Evolutionary conservation across 2,797 vertebrate species (phyloP).

Genomic region (Spea hammondii): DNA sequence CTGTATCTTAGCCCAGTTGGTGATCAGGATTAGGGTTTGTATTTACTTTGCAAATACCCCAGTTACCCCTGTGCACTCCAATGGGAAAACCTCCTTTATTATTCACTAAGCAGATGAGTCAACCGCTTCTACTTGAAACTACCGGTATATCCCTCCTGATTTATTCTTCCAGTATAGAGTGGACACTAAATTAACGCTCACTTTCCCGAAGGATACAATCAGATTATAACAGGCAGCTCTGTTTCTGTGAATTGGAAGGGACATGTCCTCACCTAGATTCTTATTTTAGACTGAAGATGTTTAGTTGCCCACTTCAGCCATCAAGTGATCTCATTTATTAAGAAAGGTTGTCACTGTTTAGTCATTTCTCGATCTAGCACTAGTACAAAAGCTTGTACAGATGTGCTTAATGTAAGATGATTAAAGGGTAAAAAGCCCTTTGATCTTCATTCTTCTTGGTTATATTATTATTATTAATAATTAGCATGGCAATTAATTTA

Average conservation of each 20-base stretch:
- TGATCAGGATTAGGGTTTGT: neutral
- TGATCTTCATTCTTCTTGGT: no score
- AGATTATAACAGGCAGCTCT: slow-evolving; percentile 11
- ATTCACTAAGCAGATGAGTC: slow-evolving; percentile 27
- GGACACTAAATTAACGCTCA: slow-evolving; percentile 48
- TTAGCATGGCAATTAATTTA: no score
- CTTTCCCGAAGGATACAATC: slow-evolving; percentile 35
- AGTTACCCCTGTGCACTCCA: neutral
- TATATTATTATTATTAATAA: no score
- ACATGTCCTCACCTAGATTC: neutral
- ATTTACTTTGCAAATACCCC: no score
- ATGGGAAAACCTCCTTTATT: neutral
- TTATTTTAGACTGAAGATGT: slow-evolving; percentile 15
- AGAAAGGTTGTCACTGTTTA: slow-evolving; percentile 1
- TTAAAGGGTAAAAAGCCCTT: no score
- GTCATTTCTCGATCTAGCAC: neutral
- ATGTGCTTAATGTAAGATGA: neutral
- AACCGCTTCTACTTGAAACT: slow-evolving; percentile 34
- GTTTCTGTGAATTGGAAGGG: slow-evolving; percentile 13
- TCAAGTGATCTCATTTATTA: slow-evolving; percentile 14
- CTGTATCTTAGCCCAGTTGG: neutral
- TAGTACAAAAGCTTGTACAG: neutral
- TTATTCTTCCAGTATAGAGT: slow-evolving; percentile 41
- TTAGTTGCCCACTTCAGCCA: slow-evolving; percentile 11
- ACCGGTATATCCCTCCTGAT: slow-evolving; percentile 32